Evolutionary conservation across 2,797 vertebrate species (phyloP), one percentile per base, ranked within the genome.

Genomic region (Petrocephalus sullivani): DNA sequence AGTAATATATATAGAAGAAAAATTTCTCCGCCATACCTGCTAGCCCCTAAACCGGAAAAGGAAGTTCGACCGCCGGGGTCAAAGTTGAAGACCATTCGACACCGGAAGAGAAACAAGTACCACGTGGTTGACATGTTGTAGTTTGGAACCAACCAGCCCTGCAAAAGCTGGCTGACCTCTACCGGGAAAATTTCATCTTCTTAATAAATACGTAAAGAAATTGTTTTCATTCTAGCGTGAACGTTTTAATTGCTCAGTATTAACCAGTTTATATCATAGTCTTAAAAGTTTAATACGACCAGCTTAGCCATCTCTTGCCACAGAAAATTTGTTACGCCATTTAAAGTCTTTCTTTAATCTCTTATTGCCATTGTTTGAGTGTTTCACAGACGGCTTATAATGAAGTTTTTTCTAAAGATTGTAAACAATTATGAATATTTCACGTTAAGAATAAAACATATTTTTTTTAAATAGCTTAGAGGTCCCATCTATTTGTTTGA

Each of bases 1-100:
- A 6, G n/a, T 1, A 2, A 28, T 85, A 86, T 87, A 89, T 51
- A 87, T 41, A 64, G 33, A 56, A 90, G 91, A 89, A 91, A 87
- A 19, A 1, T 14, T 2, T 0, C 4, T 85, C 89, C 90, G 89
- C 94, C 95, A 95, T 96, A 96, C 96, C 95, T 95, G 94, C 67
- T 93, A 12, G 93, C 88, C 90, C 93, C 92, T 92, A 88, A 92
- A 94, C 94, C 95, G 96, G 96, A 96, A 96, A 94, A 96, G 96
- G 94, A 96, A 95, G 93, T 56, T 81, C 0, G 0, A 0, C 0
- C 6, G 87, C 0, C 23, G 19, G 87, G 87, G 90, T 90, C 12
- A 87, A 88, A 92, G 87, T 93, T 94, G 91, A 94, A 93, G 89
- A 0, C 10, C 21, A 61, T 23, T 64, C 78, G 3, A 7, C 14